phyloP scores from a whole-genome alignment of 2,888 invertebrate species.

The Neoascia interrupta region DNA sequence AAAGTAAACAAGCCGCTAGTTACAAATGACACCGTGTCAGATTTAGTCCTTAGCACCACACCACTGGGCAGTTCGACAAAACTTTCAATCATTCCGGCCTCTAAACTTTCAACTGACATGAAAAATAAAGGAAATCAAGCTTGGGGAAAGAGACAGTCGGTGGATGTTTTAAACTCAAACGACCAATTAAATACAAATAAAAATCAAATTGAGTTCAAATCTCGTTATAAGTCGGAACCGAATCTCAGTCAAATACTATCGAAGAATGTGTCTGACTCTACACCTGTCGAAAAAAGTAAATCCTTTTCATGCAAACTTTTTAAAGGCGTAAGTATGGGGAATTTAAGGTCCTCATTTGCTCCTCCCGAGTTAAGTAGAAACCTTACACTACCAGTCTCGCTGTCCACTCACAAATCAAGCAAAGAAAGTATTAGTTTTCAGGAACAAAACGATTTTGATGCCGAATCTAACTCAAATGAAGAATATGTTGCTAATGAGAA shows the following conservation, averaged over 20 bases:
- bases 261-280: slow-evolving; percentile 26
- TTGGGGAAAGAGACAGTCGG: slow-evolving; percentile 73
- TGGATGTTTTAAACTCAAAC: slow-evolving; percentile 73
- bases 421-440: slow-evolving; percentile 70
- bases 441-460: slow-evolving; percentile 28
- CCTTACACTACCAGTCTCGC: slow-evolving; percentile 74
- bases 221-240: slow-evolving; percentile 78
- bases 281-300: slow-evolving; percentile 67
- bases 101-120: no score
- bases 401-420: slow-evolving; percentile 72
- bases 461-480: slow-evolving; percentile 30
- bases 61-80: slow-evolving; percentile 62
- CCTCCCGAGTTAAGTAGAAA: slow-evolving; percentile 75
- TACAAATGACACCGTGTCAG: slow-evolving; percentile 70
- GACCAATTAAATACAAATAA: no score
- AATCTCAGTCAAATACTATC: slow-evolving; percentile 74
- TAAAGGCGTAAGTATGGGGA: slow-evolving; percentile 79
- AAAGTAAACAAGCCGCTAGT: slow-evolving; percentile 17
- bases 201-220: slow-evolving; percentile 72
- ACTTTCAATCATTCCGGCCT: neutral
- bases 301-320: slow-evolving; percentile 76
- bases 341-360: slow-evolving; percentile 76
- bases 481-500: slow-evolving; percentile 34
- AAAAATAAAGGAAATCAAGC: slow-evolving; percentile 75
- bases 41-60: slow-evolving; percentile 76